phyloP scores from a whole-genome alignment of 2,113 vertebrate genomes.

The Shinisaurus crocodilurus region DNA sequence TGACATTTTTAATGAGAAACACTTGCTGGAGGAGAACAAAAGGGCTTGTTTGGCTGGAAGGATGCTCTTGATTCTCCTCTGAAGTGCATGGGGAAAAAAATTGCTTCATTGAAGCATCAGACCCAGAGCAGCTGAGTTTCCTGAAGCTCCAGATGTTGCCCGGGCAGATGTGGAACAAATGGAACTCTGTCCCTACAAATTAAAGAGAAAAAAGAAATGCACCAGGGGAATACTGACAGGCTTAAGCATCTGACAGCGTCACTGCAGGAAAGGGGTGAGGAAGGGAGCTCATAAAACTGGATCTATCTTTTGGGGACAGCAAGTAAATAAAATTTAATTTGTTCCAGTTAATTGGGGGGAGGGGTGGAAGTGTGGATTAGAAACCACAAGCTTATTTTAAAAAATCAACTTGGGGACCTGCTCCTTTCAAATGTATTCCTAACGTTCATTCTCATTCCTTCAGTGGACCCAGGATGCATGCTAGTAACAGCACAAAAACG shows the following conservation, averaged over 20 bases:
- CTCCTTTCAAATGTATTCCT: background rate
- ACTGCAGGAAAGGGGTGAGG: slow-evolving; percentile 39
- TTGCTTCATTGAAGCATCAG: slow-evolving; percentile 82
- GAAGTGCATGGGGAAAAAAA: slow-evolving; percentile 87
- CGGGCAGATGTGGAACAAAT: slow-evolving; percentile 87
- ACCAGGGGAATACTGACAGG: slow-evolving; percentile 49
- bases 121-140: slow-evolving; percentile 82
- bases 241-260: slow-evolving; percentile 51
- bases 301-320: slow-evolving; percentile 18
- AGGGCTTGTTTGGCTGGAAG: slow-evolving; percentile 78
- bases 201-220: slow-evolving; percentile 57
- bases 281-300: slow-evolving; percentile 41
- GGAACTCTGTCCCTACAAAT: slow-evolving; percentile 74
- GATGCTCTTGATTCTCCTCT: slow-evolving; percentile 84
- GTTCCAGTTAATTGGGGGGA: slow-evolving; percentile 8
- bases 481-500: background rate
- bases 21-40: slow-evolving; percentile 87
- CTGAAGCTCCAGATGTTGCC: slow-evolving; percentile 89
- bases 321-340: slow-evolving; percentile 46
- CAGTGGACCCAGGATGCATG: background rate
- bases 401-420: background rate
- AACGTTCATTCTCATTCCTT: background rate
- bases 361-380: slow-evolving; percentile 36
- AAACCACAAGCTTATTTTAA: slow-evolving; percentile 9
- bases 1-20: slow-evolving; percentile 93